Evolutionary conservation across 2,888 invertebrate species (phyloP).

Genomic region (Ectemnius cavifrons): DNA sequence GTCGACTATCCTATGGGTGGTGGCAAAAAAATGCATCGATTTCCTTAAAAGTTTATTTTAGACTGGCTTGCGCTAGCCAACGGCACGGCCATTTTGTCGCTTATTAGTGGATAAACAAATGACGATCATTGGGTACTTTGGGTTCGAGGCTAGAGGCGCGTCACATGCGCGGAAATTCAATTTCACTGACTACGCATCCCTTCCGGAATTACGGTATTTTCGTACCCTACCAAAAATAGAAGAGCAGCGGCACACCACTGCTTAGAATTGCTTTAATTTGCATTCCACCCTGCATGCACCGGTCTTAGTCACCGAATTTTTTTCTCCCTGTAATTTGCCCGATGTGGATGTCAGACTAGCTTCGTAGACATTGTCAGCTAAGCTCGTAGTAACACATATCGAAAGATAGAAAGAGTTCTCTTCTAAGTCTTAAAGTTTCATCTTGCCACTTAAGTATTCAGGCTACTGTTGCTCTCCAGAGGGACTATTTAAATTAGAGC

Average conservation of each 20-base stretch:
- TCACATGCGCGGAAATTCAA: constrained; percentile 63
- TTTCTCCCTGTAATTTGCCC: neutral
- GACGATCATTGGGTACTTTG: constrained; percentile 62
- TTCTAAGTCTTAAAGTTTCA: too few relatives aligned
- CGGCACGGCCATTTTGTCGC: constrained; percentile 71
- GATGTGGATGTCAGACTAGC: neutral
- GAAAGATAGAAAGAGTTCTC: too few relatives aligned
- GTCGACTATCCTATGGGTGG: neutral
- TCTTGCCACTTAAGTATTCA: too few relatives aligned
- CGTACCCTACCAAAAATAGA: constrained; percentile 54
- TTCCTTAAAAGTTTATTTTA: constrained; percentile 46
- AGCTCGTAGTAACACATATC: too few relatives aligned
- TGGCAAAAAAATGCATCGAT: constrained; percentile 12
- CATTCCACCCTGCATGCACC: neutral
- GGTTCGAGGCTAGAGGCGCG: constrained; percentile 64
- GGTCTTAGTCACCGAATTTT: neutral
- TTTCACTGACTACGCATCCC: constrained; percentile 39
- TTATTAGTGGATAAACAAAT: constrained; percentile 73
- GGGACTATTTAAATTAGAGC: neutral
- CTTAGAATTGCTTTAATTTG: constrained; percentile 21
- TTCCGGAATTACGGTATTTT: constrained; percentile 42
- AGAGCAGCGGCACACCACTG: constrained; percentile 13
- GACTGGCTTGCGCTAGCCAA: constrained; percentile 40
- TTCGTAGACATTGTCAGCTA: too few relatives aligned
- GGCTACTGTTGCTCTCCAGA: too few relatives aligned